Conservation (phyloP, 2,797 vertebrate species). For the Ctenochaetus hawaiiensis region DNA sequence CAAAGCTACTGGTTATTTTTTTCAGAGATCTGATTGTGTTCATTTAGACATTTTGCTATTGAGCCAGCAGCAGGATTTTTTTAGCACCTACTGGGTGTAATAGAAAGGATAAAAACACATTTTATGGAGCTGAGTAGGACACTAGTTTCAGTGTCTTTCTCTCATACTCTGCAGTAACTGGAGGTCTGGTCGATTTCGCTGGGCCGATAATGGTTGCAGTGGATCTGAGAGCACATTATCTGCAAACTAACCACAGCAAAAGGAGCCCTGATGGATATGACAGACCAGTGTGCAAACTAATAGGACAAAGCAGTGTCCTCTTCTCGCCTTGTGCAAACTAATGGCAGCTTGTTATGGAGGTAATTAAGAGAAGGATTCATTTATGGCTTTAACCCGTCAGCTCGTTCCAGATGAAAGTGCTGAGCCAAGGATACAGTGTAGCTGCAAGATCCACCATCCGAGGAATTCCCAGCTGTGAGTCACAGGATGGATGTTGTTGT, state of each 20-base stretch:
- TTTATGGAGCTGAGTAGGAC: neutral
- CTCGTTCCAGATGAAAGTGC: constrained; percentile 53
- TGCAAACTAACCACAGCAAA: constrained; percentile 22
- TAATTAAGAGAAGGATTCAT: constrained; percentile 31
- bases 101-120: neutral
- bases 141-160: neutral
- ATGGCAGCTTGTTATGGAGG: constrained; percentile 29
- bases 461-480: constrained; percentile 66
- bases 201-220: constrained; percentile 22
- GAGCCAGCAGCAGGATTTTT: neutral
- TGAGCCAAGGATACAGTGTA: constrained; percentile 40
- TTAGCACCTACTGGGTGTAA: neutral
- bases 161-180: neutral
- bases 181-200: neutral
- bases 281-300: constrained; percentile 18
- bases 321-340: constrained; percentile 4
- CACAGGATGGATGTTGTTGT: constrained; percentile 42
- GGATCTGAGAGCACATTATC: constrained; percentile 26
- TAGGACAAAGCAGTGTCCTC: constrained; percentile 8
- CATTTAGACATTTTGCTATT: neutral
- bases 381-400: constrained; percentile 42
- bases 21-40: neutral
- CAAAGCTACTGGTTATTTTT: constrained; percentile 3
- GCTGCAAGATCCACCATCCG: constrained; percentile 6
- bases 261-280: constrained; percentile 27